Percentiles rank a stretch among this genome's conserved stretches.
These are phyloP conservation scores for Hemiscyllium ocellatum DNA, from an alignment of 2,113 vertebrate genomes.

Conservation along the genomic window DNA sequence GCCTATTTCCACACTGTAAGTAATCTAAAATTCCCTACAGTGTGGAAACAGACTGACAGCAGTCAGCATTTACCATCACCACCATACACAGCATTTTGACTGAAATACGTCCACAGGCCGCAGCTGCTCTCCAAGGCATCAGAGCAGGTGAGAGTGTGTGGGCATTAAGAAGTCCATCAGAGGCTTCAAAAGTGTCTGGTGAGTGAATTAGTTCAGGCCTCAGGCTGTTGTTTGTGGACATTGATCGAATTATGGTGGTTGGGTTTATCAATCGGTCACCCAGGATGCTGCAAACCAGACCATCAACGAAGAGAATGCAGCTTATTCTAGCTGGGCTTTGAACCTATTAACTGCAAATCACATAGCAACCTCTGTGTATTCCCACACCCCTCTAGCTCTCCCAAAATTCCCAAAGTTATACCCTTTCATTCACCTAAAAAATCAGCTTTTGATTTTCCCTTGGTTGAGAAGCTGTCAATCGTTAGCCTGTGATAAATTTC, in stretches of 20 bases:
- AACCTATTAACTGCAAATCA: background rate
- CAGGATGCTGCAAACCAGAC: background rate
- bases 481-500: constrained; percentile 74
- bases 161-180: background rate
- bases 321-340: background rate
- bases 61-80: background rate
- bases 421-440: background rate
- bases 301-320: background rate
- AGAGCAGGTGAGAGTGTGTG: too few species aligned
- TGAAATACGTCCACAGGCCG: background rate
- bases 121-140: background rate
- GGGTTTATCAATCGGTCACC: background rate
- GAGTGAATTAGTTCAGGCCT: background rate
- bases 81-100: background rate
- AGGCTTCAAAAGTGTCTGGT: background rate
- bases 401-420: background rate
- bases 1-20: too few species aligned
- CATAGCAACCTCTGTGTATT: too few species aligned
- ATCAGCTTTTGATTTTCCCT: background rate
- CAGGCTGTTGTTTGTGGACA: background rate
- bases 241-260: background rate
- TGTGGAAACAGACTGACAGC: background rate
- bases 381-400: too few species aligned
- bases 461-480: constrained; percentile 45
- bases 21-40: too few species aligned